phyloP scores from a whole-genome alignment of 2,888 invertebrate genomes.

The Lumbricus terrestris region DNA sequence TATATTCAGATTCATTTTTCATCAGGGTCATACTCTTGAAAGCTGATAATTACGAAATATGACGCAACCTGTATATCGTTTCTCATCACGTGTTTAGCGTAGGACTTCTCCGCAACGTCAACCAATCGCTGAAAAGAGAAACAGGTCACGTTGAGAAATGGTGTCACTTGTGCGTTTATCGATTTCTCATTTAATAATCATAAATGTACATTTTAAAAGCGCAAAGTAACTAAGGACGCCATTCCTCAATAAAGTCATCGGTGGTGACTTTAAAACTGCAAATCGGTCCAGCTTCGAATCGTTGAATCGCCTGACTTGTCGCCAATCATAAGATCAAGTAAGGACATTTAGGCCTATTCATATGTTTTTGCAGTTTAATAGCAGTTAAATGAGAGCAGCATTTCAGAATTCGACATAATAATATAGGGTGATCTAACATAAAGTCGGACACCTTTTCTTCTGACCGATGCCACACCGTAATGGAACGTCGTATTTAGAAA shows the following conservation, averaged over 20 bases:
- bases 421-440: too few species aligned
- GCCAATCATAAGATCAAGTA: too few species aligned
- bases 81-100: not conserved
- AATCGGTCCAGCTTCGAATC: too few species aligned
- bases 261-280: not conserved
- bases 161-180: not conserved
- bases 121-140: constrained; percentile 10
- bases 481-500: too few species aligned
- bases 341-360: too few species aligned
- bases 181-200: not conserved
- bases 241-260: not conserved
- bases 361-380: too few species aligned
- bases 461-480: too few species aligned
- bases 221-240: not conserved
- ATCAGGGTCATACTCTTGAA: not conserved
- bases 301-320: too few species aligned
- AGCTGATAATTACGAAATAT: not conserved
- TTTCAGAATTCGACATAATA: too few species aligned
- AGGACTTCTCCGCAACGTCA: not conserved
- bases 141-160: not conserved
- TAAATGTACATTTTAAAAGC: not conserved
- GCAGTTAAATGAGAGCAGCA: too few species aligned
- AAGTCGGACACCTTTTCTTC: too few species aligned
- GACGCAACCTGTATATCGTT: not conserved
- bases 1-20: too few species aligned